These are phyloP conservation scores for Tenebrio molitor DNA, from an alignment of 1,140 invertebrate genomes.

Conservation along the genomic window DNA sequence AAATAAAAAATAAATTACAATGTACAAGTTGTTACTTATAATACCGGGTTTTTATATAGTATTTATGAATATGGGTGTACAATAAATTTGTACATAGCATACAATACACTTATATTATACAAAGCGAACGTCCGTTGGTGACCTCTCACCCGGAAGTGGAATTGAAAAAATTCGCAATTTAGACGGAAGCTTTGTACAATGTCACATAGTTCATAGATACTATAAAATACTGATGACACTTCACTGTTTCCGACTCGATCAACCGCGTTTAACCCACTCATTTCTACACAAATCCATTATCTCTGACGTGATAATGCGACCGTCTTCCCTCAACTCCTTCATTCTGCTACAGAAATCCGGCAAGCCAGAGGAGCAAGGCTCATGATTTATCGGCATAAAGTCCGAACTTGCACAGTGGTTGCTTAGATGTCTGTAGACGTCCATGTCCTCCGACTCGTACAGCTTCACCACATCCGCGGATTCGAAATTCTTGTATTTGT, in stretches of 20 bases:
- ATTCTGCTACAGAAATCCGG: background rate
- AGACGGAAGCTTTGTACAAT: constrained; percentile 28
- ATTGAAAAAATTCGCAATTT: background rate
- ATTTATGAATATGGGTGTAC: constrained; percentile 35
- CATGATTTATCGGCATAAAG: background rate
- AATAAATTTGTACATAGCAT: constrained; percentile 17
- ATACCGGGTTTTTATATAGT: constrained; percentile 27
- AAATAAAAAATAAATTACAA: constrained; percentile 29
- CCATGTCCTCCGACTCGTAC: background rate
- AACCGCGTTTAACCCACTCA: background rate
- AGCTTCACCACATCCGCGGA: no score
- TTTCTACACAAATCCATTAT: constrained; percentile 10
- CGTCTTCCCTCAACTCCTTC: background rate
- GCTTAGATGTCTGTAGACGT: background rate
- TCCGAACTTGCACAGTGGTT: background rate
- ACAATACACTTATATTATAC: constrained; percentile 30
- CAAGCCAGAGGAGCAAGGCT: background rate
- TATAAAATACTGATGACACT: constrained; percentile 45
- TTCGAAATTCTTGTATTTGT: no score
- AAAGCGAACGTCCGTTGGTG: constrained; percentile 25
- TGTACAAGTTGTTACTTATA: background rate
- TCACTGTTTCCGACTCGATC: constrained; percentile 1
- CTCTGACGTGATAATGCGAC: background rate
- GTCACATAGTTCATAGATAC: constrained; percentile 36
- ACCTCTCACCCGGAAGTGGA: background rate